phyloP scores from a whole-genome alignment of 2,888 invertebrate species.

The Scaptomyza reducta region DNA sequence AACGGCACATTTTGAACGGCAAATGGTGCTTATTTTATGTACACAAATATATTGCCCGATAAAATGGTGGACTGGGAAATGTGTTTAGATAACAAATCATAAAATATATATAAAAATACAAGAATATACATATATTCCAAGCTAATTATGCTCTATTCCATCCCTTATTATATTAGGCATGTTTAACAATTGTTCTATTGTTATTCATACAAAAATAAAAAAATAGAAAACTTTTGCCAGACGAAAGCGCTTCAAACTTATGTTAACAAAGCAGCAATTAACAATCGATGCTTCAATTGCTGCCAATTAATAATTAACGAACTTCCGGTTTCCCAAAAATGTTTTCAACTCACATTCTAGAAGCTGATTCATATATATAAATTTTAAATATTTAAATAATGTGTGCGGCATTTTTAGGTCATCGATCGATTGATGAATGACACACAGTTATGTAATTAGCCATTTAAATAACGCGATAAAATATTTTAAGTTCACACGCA shows the following conservation, averaged over 20 bases:
- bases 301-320: conserved; percentile 76
- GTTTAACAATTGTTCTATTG: conserved; percentile 27
- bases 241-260: conserved; percentile 74
- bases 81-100: neutral
- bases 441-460: conserved; percentile 37
- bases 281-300: conserved; percentile 64
- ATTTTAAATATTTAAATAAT: conserved; percentile 20
- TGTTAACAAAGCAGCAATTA: conserved; percentile 57
- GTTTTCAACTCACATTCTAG: neutral
- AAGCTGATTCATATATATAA: conserved; percentile 1
- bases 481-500: conserved; percentile 58
- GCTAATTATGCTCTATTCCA: conserved; percentile 25
- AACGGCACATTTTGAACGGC: conserved; percentile 49
- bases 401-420: conserved; percentile 25
- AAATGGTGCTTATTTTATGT: conserved; percentile 42
- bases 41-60: conserved; percentile 19
- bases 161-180: neutral
- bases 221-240: conserved; percentile 61
- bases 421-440: conserved; percentile 30
- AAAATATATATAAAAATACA: conserved; percentile 1
- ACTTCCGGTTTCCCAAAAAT: conserved; percentile 2
- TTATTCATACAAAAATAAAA: conserved; percentile 32
- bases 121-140: neutral
- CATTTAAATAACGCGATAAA: conserved; percentile 35
- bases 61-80: neutral